phyloP scores from a whole-genome alignment of 2,888 invertebrate genomes.

The Microplitis manilae region DNA sequence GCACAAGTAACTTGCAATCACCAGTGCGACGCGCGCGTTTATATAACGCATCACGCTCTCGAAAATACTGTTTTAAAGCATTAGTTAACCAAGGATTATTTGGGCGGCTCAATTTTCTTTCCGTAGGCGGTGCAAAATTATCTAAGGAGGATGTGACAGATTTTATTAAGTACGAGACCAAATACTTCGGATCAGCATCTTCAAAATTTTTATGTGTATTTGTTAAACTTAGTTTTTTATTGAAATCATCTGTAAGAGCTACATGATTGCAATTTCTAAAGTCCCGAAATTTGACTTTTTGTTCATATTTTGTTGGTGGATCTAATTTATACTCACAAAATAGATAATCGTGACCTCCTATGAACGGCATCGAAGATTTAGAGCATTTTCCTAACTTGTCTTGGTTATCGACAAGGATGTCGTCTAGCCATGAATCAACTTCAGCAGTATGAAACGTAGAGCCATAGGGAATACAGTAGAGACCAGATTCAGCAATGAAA shows the following conservation, averaged over 20 bases:
- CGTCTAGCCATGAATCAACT: background rate
- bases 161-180: no score
- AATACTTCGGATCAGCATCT: no score
- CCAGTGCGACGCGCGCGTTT: no score
- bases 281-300: background rate
- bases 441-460: constrained; percentile 22
- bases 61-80: no score
- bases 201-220: no score
- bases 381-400: background rate
- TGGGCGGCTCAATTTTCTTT: no score
- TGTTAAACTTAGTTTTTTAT: no score
- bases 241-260: background rate
- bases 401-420: background rate
- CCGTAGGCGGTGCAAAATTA: no score
- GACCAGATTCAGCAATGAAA: background rate
- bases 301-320: background rate
- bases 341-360: constrained; percentile 27
- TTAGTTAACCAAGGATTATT: no score
- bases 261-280: background rate
- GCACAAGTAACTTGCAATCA: no score
- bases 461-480: background rate
- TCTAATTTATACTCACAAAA: background rate
- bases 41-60: no score
- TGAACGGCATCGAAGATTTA: constrained; percentile 18
- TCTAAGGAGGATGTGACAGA: no score